phyloP scores from a whole-genome alignment of 2,113 vertebrate species.

The Scortum barcoo region DNA sequence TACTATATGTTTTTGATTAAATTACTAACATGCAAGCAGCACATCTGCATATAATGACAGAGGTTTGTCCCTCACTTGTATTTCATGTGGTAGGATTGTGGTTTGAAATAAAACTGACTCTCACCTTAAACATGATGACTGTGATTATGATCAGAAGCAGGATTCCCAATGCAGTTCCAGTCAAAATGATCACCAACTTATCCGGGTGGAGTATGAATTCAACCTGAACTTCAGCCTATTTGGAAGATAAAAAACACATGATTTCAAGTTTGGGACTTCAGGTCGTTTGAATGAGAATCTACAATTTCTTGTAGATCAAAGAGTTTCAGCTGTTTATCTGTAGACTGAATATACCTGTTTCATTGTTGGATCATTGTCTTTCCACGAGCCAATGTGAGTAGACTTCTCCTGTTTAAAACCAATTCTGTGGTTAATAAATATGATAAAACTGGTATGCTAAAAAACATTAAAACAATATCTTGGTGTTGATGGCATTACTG shows the following conservation, averaged over 20 bases:
- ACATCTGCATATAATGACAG: background rate
- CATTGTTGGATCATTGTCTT: background rate
- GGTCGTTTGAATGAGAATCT: background rate
- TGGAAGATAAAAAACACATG: background rate
- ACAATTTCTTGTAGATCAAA: background rate
- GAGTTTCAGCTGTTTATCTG: background rate
- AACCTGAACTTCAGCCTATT: constrained; percentile 61
- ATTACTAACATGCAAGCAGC: background rate
- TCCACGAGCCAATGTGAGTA: background rate
- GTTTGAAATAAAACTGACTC: background rate
- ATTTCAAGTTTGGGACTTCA: background rate
- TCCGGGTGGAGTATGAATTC: constrained; percentile 68
- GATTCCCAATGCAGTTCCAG: constrained; percentile 65
- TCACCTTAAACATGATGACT: constrained; percentile 76
- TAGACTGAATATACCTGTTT: constrained; percentile 43
- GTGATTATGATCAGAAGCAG: constrained; percentile 72
- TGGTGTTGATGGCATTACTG: background rate
- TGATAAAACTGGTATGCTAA: background rate
- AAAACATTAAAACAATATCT: background rate
- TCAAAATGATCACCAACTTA: constrained; percentile 43
- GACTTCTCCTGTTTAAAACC: background rate
- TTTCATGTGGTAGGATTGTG: background rate
- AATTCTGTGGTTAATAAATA: constrained; percentile 8
- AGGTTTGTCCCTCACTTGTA: background rate
- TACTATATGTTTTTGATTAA: background rate